Conservation (phyloP, 2,113 vertebrate genomes). For the Otolemur garnettii region DNA sequence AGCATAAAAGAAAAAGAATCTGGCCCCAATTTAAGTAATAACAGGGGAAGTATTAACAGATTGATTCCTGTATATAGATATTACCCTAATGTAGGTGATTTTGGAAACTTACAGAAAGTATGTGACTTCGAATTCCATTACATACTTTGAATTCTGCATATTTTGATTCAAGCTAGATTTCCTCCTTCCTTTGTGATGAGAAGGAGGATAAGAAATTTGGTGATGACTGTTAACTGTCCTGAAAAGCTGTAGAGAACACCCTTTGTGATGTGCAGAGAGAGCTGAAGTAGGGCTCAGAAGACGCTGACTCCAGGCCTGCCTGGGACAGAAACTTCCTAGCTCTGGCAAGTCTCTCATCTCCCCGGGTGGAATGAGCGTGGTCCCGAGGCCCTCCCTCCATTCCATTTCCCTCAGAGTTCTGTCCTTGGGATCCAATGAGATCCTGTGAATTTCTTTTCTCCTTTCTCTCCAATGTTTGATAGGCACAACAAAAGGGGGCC, state of each 20-base stretch:
- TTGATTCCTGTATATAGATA: neutral
- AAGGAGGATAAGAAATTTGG: neutral
- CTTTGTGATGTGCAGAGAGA: neutral
- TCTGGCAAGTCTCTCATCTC: neutral
- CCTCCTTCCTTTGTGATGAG: neutral
- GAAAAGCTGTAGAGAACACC: neutral
- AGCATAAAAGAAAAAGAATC: constrained; percentile 1
- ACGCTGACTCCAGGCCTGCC: neutral
- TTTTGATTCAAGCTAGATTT: constrained; percentile 2
- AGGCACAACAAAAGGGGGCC: neutral
- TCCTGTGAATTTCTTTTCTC: neutral
- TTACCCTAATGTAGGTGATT: neutral
- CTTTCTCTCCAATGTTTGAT: neutral
- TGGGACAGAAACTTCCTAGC: neutral
- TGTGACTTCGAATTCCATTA: neutral
- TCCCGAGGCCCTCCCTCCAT: neutral
- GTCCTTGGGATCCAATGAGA: neutral
- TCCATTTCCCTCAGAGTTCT: neutral
- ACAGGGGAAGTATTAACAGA: neutral
- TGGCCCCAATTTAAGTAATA: constrained; percentile 12
- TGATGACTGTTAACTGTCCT: neutral
- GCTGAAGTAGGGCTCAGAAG: neutral
- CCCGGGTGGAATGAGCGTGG: neutral
- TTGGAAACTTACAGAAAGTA: constrained; percentile 27
- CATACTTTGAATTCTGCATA: constrained; percentile 26